phyloP scores from a whole-genome alignment of 2,888 invertebrate genomes.

The Eupsilia transversa region DNA sequence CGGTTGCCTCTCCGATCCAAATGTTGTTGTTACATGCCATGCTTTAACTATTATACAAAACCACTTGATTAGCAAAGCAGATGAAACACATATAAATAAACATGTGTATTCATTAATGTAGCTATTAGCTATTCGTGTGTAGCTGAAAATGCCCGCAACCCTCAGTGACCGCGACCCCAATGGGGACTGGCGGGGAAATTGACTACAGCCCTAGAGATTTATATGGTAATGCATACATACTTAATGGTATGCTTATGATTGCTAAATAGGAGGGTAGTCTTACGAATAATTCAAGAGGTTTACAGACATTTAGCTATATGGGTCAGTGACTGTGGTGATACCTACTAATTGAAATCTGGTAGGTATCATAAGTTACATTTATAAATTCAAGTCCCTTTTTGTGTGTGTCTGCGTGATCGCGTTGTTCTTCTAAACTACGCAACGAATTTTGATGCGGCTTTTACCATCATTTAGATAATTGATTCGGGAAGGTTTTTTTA shows the following conservation, averaged over 20 bases:
- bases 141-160: constrained; percentile 35
- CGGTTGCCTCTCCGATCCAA: too few relatives aligned
- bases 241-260: constrained; percentile 16
- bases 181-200: constrained; percentile 22
- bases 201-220: constrained; percentile 8
- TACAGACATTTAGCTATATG: neutral
- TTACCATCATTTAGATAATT: too few relatives aligned
- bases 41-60: too few relatives aligned
- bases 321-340: neutral
- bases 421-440: too few relatives aligned
- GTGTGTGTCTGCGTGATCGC: too few relatives aligned
- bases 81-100: constrained; percentile 32
- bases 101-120: constrained; percentile 28
- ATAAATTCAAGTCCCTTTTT: neutral
- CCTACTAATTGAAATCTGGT: neutral
- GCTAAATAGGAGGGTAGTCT: neutral
- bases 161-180: neutral
- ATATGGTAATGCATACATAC: neutral
- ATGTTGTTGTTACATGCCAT: too few relatives aligned
- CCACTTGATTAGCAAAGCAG: constrained; percentile 34
- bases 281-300: constrained; percentile 25
- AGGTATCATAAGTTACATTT: neutral
- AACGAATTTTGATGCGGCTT: too few relatives aligned
- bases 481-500: too few relatives aligned
- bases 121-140: neutral